Conservation (phyloP, 1,140 invertebrate species). For the Apis cerana region DNA sequence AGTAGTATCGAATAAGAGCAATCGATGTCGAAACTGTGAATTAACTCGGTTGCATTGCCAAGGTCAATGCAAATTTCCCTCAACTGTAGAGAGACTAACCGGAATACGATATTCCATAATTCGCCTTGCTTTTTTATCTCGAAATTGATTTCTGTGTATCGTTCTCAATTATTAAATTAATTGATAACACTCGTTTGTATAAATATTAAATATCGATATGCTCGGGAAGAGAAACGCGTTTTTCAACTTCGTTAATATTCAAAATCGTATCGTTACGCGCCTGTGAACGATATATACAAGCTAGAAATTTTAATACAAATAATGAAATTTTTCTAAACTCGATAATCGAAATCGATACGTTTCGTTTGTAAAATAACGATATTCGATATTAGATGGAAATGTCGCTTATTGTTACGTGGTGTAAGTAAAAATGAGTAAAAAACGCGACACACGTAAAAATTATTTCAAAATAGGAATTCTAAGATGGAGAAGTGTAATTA, state of each 20-base stretch:
- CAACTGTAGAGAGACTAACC: background rate
- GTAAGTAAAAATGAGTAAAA: background rate
- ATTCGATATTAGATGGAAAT: too few relatives aligned
- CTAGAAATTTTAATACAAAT: background rate
- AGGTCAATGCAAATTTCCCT: slow-evolving; percentile 67
- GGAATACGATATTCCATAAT: background rate
- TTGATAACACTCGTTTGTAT: background rate
- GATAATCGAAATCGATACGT: background rate
- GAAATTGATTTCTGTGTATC: background rate
- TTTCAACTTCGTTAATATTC: slow-evolving; percentile 17
- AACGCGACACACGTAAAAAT: background rate
- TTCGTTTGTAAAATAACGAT: background rate
- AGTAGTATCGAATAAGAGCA: slow-evolving; percentile 76
- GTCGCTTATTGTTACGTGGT: background rate
- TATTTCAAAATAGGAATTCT: background rate
- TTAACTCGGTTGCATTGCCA: slow-evolving; percentile 69
- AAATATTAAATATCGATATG: background rate
- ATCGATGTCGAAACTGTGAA: slow-evolving; percentile 43
- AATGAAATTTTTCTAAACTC: background rate
- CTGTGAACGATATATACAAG: background rate
- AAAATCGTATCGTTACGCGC: background rate
- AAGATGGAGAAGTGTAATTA: background rate
- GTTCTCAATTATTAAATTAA: background rate
- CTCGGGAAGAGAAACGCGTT: slow-evolving; percentile 14
- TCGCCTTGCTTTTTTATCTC: background rate